Evolutionary conservation across 1,140 invertebrate genomes (phyloP).

Genomic region (Heliothis virescens): DNA sequence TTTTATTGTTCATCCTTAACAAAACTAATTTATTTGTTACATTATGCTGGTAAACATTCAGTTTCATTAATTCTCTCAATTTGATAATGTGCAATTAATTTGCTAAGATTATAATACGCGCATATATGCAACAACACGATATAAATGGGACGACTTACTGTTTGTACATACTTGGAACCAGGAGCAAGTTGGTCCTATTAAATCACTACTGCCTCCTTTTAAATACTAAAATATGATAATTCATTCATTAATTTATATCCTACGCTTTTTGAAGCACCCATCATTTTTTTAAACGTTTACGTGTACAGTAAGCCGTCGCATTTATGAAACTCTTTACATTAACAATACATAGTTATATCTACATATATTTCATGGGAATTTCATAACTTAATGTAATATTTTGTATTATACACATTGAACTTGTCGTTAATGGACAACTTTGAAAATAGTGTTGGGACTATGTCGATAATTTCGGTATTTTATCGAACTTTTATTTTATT

Average conservation of each 20-base stretch:
- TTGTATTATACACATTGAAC: background rate
- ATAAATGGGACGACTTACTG: conserved; percentile 39
- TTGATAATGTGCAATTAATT: conserved; percentile 50
- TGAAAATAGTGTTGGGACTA: background rate
- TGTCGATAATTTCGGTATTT: background rate
- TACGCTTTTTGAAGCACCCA: too few species aligned
- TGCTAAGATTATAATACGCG: conserved; percentile 55
- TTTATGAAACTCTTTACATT: background rate
- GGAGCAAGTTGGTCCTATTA: background rate
- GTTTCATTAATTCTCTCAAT: conserved; percentile 54
- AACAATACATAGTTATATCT: conserved; percentile 2
- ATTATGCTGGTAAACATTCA: conserved; percentile 76
- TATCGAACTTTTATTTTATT: background rate
- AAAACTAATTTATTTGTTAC: conserved; percentile 70
- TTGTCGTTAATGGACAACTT: background rate
- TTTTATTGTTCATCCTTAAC: conserved; percentile 78
- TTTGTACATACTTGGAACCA: background rate
- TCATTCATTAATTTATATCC: too few species aligned
- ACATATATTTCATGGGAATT: conserved; percentile 4
- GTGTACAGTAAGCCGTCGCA: conserved; percentile 5
- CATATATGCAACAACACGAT: conserved; percentile 36
- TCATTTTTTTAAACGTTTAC: too few species aligned
- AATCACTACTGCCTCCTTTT: too few species aligned
- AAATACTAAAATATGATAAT: too few species aligned
- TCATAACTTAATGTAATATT: background rate